Conservation (phyloP, 2,113 vertebrate species). For the Sminthopsis crassicaudata region DNA sequence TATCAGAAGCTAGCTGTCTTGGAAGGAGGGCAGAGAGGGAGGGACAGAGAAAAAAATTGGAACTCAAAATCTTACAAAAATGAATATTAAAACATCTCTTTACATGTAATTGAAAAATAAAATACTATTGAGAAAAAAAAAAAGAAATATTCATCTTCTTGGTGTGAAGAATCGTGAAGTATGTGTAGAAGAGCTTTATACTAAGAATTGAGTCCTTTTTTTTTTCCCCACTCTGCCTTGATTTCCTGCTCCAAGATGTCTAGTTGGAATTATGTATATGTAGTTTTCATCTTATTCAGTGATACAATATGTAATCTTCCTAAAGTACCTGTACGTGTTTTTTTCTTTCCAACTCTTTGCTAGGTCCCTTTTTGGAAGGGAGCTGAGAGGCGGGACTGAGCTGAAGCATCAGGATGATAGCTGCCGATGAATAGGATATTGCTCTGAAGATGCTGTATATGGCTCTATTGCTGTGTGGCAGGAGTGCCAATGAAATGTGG, state of each 20-base stretch:
- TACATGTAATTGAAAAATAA: too few species aligned
- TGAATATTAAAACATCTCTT: too few species aligned
- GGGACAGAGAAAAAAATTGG: too few species aligned
- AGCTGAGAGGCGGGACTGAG: neutral
- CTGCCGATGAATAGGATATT: neutral
- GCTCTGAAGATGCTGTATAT: neutral
- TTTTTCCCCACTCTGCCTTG: neutral
- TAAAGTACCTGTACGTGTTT: neutral
- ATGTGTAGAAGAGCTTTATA: neutral
- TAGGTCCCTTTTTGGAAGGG: neutral
- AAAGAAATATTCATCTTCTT: neutral
- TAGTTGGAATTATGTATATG: neutral
- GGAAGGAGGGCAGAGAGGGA: too few species aligned
- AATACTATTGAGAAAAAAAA: too few species aligned
- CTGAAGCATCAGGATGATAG: neutral
- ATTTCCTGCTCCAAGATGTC: neutral
- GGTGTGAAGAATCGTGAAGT: neutral
- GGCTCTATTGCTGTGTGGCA: neutral
- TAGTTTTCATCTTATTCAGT: neutral
- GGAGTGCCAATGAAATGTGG: neutral
- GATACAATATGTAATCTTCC: neutral
- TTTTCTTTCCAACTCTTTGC: neutral
- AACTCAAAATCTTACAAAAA: too few species aligned
- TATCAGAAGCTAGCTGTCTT: too few species aligned
- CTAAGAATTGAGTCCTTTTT: neutral